phyloP scores from a whole-genome alignment of 2,888 invertebrate species.

The Helleia helle region DNA sequence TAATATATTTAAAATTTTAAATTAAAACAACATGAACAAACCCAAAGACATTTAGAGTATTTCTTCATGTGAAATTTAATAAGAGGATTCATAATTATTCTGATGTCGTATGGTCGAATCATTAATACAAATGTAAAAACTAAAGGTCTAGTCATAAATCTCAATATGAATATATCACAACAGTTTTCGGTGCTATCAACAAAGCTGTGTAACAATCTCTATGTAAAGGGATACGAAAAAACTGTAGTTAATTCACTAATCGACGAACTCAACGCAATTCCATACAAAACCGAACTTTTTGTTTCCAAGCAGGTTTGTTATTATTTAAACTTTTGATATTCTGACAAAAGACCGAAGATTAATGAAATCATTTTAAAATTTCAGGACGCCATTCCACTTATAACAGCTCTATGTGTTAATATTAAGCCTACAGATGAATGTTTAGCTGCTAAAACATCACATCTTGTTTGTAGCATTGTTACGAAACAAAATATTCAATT shows the following conservation, averaged over 20 bases:
- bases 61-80: no score
- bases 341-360: not conserved
- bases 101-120: no score
- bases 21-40: no score
- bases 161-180: slow-evolving; percentile 25
- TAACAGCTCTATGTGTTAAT: slow-evolving; percentile 45
- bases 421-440: slow-evolving; percentile 63
- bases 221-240: slow-evolving; percentile 54
- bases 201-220: slow-evolving; percentile 48
- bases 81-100: no score
- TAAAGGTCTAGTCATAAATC: no score
- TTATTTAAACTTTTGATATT: slow-evolving; percentile 6
- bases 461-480: slow-evolving; percentile 68
- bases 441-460: slow-evolving; percentile 73
- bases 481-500: slow-evolving; percentile 68
- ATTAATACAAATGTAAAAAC: no score
- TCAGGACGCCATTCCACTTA: slow-evolving; percentile 46
- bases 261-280: slow-evolving; percentile 76
- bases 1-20: no score
- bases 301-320: slow-evolving; percentile 56
- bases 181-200: slow-evolving; percentile 44
- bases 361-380: slow-evolving; percentile 22
- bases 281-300: slow-evolving; percentile 66
- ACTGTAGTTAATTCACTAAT: slow-evolving; percentile 66
- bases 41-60: no score